Conservation (phyloP, 37 sponge, comb jelly and placozoan species). For the Crambe crambe region DNA sequence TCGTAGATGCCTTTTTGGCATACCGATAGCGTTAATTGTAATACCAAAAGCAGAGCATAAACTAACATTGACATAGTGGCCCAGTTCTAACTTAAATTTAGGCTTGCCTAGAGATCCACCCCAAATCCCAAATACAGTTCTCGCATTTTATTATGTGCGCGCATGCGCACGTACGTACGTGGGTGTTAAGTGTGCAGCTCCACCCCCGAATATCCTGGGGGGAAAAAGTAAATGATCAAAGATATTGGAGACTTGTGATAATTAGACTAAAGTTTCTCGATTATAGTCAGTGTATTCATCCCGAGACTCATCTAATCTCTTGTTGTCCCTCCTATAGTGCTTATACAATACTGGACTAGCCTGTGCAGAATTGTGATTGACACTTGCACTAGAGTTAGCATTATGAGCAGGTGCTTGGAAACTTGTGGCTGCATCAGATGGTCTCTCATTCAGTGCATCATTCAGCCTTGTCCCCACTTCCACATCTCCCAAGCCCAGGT, state of each 20-base stretch:
- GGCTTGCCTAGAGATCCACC: no score
- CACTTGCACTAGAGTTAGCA: neutral
- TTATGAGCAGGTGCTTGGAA: neutral
- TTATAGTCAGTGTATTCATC: neutral
- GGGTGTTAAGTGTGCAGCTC: no score
- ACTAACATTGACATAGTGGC: no score
- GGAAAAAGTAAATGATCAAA: no score
- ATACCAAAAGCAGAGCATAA: neutral
- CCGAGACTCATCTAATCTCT: neutral
- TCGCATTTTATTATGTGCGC: no score
- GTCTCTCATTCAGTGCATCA: neutral
- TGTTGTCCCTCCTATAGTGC: neutral
- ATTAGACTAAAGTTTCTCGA: neutral
- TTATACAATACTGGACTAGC: neutral
- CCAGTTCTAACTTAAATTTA: no score
- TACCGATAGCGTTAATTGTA: neutral
- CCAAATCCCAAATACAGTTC: no score
- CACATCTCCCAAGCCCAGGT: no score
- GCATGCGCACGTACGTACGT: no score
- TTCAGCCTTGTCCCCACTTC: neutral
- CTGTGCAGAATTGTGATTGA: neutral
- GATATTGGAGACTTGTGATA: neutral
- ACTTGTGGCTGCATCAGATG: no score
- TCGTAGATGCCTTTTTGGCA: neutral
- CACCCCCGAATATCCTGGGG: no score